Evolutionary conservation across 2,888 invertebrate genomes (phyloP).

Genomic region (Seira ritae): DNA sequence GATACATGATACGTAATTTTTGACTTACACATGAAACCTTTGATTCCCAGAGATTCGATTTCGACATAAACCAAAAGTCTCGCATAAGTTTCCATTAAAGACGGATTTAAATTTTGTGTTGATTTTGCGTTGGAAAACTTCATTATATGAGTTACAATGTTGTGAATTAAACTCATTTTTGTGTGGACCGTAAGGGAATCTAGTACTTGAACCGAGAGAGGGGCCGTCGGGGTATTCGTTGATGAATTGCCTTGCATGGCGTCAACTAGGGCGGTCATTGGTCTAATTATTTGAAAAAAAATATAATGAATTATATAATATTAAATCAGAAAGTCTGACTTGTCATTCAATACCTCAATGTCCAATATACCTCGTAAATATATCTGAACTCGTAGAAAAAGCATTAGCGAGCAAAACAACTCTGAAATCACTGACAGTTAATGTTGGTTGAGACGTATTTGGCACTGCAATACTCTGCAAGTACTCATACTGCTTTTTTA

Average conservation of each 20-base stretch:
- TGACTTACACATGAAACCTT: slow-evolving; percentile 92
- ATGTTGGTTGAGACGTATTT: slow-evolving; percentile 76
- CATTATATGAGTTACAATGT: slow-evolving; percentile 91
- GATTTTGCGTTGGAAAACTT: slow-evolving; percentile 92
- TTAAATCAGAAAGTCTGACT: not conserved
- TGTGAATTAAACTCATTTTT: slow-evolving; percentile 93
- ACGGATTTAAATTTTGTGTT: slow-evolving; percentile 88
- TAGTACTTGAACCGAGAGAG: slow-evolving; percentile 92
- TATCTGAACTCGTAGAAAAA: slow-evolving; percentile 94
- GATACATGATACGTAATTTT: not conserved
- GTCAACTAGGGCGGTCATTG: slow-evolving; percentile 94
- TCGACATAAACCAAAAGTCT: slow-evolving; percentile 95
- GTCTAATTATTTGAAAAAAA: slow-evolving; percentile 77
- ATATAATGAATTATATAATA: slow-evolving; percentile 6
- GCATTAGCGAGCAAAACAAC: slow-evolving; percentile 96
- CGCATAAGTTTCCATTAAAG: slow-evolving; percentile 95
- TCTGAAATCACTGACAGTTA: slow-evolving; percentile 90
- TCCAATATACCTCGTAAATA: slow-evolving; percentile 81
- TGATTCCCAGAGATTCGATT: slow-evolving; percentile 96
- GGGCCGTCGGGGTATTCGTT: slow-evolving; percentile 80
- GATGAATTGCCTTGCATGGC: slow-evolving; percentile 82
- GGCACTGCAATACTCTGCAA: slow-evolving; percentile 72
- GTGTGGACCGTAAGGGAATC: slow-evolving; percentile 97
- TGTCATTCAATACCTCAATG: too few species aligned
- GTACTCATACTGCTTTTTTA: slow-evolving; percentile 90